Conservation (phyloP, 2,797 vertebrate genomes). For the Periophthalmus magnuspinnatus region DNA sequence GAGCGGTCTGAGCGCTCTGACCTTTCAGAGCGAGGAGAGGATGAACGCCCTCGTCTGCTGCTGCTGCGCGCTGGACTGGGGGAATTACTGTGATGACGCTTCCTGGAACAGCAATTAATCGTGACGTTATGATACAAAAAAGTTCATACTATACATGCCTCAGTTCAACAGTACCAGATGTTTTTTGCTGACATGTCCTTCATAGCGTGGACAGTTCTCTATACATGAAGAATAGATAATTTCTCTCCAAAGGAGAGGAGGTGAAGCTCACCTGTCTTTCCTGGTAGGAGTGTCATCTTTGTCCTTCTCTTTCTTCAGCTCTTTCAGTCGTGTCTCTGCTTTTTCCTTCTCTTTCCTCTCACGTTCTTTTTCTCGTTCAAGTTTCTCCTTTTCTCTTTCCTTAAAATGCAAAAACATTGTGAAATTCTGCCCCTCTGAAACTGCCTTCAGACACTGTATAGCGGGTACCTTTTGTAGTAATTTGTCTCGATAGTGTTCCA, state of each 20-base stretch:
- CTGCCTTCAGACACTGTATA: accelerated
- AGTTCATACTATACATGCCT: neutral
- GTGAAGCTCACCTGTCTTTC: constrained; percentile 87
- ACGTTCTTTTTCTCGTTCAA: constrained; percentile 86
- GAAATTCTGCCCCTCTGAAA: neutral
- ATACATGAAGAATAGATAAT: neutral
- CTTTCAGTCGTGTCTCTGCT: constrained; percentile 87
- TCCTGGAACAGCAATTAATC: constrained; percentile 71
- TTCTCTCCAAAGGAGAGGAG: neutral
- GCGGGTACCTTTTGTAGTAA: constrained; percentile 88
- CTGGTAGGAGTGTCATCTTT: constrained; percentile 86
- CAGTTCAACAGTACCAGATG: neutral
- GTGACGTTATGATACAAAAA: neutral
- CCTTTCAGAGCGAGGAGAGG: constrained; percentile 88
- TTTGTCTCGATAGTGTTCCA: constrained; percentile 98
- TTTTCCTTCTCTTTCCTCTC: constrained; percentile 96
- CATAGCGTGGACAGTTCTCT: neutral
- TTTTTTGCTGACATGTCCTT: neutral
- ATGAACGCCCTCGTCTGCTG: constrained; percentile 86
- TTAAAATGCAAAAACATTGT: constrained; percentile 48
- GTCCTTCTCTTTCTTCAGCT: constrained; percentile 79
- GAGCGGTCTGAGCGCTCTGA: constrained; percentile 88
- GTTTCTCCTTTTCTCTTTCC: constrained; percentile 95
- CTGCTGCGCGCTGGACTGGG: constrained; percentile 90
- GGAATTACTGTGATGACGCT: constrained; percentile 90